These are phyloP conservation scores for Prosopocoilus inquinatus DNA, from an alignment of 2,888 invertebrate species.

Conservation along the genomic window DNA sequence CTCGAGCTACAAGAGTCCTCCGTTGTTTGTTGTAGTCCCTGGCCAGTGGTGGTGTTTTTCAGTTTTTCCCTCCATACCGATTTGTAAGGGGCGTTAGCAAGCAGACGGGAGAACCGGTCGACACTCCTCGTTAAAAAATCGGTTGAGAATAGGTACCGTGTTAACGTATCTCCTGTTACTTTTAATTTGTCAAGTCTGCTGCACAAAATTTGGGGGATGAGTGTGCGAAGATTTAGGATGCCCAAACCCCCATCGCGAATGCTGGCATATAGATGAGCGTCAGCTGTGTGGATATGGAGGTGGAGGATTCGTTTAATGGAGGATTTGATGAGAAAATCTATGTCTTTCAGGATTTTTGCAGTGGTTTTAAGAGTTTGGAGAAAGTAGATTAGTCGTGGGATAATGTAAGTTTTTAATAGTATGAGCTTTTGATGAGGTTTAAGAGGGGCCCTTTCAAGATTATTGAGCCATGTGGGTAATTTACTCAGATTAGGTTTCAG, in stretches of 20 bases:
- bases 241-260: constrained; percentile 32
- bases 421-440: constrained; percentile 46
- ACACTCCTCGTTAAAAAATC: not conserved
- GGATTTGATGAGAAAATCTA: constrained; percentile 38
- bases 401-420: constrained; percentile 36
- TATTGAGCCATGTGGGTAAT: constrained; percentile 27
- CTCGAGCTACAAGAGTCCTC: constrained; percentile 23
- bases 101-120: constrained; percentile 5
- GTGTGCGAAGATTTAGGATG: no score
- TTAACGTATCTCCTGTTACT: not conserved
- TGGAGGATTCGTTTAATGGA: constrained; percentile 35
- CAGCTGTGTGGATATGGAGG: constrained; percentile 31
- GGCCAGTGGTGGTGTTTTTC: not conserved
- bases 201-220: constrained; percentile 22
- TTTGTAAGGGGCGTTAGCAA: not conserved
- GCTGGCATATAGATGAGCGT: constrained; percentile 20
- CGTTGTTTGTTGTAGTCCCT: constrained; percentile 18
- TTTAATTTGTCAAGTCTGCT: constrained; percentile 11
- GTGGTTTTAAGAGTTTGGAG: not conserved
- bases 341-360: constrained; percentile 28
- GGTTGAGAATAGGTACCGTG: not conserved
- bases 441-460: constrained; percentile 37
- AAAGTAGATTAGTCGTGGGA: constrained; percentile 32
- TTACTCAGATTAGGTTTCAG: constrained; percentile 12
- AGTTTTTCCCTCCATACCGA: constrained; percentile 11